Evolutionary conservation across 2,888 invertebrate genomes (phyloP).

Genomic region (Brenthis daphne): DNA sequence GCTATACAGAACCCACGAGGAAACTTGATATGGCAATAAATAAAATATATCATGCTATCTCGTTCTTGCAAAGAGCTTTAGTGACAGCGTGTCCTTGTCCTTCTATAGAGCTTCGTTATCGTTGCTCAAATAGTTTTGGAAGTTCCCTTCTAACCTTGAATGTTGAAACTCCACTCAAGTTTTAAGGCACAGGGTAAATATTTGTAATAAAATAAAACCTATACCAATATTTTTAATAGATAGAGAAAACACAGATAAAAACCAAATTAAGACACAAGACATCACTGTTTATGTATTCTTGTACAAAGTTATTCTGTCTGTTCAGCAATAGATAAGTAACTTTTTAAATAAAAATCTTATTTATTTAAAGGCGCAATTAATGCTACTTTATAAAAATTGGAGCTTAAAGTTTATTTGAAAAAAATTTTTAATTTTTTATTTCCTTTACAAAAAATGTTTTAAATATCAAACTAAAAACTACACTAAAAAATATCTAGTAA

Average conservation of each 20-base stretch:
- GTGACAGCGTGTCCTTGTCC: conserved; percentile 23
- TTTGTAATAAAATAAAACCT: conserved; percentile 10
- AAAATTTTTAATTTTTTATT: no score
- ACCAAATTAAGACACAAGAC: conserved; percentile 5
- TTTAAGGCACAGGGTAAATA: conserved; percentile 32
- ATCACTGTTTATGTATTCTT: neutral
- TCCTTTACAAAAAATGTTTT: no score
- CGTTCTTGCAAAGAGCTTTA: conserved; percentile 47
- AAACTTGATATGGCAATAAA: conserved; percentile 77
- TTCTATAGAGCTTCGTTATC: conserved; percentile 62
- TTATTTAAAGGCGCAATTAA: no score
- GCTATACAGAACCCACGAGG: conserved; percentile 54
- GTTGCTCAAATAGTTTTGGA: conserved; percentile 75
- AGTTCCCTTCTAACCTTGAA: conserved; percentile 75
- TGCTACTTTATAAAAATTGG: no score
- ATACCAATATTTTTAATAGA: conserved; percentile 13
- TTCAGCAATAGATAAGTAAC: no score
- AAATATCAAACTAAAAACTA: neutral
- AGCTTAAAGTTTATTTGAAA: no score
- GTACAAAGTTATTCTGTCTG: neutral
- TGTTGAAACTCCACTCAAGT: conserved; percentile 59
- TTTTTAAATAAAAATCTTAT: no score
- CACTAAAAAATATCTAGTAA: conserved; percentile 23
- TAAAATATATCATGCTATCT: conserved; percentile 63
- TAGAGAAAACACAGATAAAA: conserved; percentile 1